Base-by-base conservation (phyloP, 1,140 invertebrate genomes). In the Lordiphosa collinella region DNA sequence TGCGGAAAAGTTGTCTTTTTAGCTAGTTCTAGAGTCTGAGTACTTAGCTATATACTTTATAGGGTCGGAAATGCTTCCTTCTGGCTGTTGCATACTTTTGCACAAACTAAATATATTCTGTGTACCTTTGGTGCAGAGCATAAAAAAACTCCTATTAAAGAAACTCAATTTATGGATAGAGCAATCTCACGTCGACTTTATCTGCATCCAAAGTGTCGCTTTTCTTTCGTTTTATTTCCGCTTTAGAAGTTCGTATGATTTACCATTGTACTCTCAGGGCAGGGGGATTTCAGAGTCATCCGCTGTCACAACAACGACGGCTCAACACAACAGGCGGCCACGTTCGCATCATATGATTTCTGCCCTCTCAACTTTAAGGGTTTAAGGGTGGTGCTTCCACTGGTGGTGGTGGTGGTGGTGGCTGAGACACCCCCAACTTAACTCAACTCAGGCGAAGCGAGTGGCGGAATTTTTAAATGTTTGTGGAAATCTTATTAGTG, bases 401-500 rank as follows among this genome's bases (percentile, higher is more conserved):
- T 25, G 10, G 3, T 16, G 37, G 8, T 16, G 37, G 14, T 9
- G 9, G 37, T 13, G 37, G 14, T 16, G 37, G 37, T 38, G 16
- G 16, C 25, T 37, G 36, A 54, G 47, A 52, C 75, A 78, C 68
- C 78, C 76, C 51, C 43, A 48, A 56, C 68, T 37, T 16, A 18
- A 34, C 3, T 34, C 4, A 9, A 22, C 18, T 31, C 6, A 16
- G 12, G 12, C 40, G 37, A 22, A 44, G 44, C 47, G 46, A 69
- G 58, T 84, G 47, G 63, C 32, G 76, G 76, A 82, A 82, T 82
- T 84, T 59, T 59, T 58, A 50, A 57, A 50, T 71, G 68, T 82
- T 80, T 62, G 50, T 36, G 49, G 56, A 75, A 82, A 82, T 82
- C 78, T 76, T 82, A 82, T 82, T 82, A 82, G 67, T 65, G 72